Evolutionary conservation across 2,888 invertebrate genomes (phyloP), one percentile per base, ranked within the genome.

Genomic region (Dryobotodes eremita): DNA sequence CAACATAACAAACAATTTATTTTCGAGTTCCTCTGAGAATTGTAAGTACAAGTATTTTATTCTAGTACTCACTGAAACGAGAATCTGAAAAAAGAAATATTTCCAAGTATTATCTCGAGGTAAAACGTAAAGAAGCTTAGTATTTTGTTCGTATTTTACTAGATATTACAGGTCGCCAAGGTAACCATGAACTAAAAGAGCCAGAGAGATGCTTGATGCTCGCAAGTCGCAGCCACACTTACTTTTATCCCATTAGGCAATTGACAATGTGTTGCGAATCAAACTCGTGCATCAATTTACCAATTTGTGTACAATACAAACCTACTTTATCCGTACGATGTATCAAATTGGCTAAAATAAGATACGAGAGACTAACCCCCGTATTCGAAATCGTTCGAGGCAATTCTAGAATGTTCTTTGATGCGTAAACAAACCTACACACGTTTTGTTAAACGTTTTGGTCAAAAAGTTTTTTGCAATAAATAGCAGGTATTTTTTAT

Each of bases 251-350:
- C 79, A 88, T 90, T 91, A 89, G 78, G 83, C 90, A 92, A 91
- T 92, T 91, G 89, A 75, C 53, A 74, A 79, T 80, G 76, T 77
- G 71, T 80, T 83, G 80, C 79, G 78, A 79, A 72, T 71, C 61
- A n/a, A 71, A 76, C 77, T 83, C 83, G 82, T 85, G 79, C 84
- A 86, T 77, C 92, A 91, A 92, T 92, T 92, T 90, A 89, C n/a
- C 89, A 90, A 91, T 92, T 89, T 90, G 79, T 80, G 84, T 83
- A 89, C 88, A 90, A 89, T 89, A 82, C 76, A 53, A 77, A 76
- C 75, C 75, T 79, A 86, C 75, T 77, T 77, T 80, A 64, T 71
- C 77, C 79, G 70, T 79, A 76, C 61, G 36, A 69, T 62, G 46
- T 71, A 36, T 36, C 15, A 57, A 71, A 79, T 66, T 62, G 84